phyloP scores from a whole-genome alignment of 1,140 invertebrate species.

The Drosophila asahinai region DNA sequence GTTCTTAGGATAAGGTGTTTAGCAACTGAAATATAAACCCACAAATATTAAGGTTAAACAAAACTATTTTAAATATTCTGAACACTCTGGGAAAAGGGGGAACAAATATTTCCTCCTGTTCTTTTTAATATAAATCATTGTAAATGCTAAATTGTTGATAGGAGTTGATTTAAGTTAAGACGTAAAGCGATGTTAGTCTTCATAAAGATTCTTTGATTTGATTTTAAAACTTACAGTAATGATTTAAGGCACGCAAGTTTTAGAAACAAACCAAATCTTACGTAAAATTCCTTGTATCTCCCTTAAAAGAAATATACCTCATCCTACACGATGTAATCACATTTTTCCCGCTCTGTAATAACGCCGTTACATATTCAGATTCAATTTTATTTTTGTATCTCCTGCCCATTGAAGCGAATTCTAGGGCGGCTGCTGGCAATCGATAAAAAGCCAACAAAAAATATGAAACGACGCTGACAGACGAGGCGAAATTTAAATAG shows the following conservation, averaged over 20 bases:
- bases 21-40: no score
- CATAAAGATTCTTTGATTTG: not conserved
- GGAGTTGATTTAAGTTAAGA: not conserved
- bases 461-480: constrained; percentile 30
- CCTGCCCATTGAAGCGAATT: constrained; percentile 37
- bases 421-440: constrained; percentile 41
- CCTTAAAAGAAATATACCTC: no score
- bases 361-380: constrained; percentile 3
- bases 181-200: not conserved
- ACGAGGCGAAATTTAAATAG: constrained; percentile 54
- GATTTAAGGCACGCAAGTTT: not conserved
- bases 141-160: not conserved
- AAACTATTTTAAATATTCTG: no score
- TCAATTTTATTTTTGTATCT: constrained; percentile 28
- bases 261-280: not conserved
- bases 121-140: no score
- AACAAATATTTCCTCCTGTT: no score
- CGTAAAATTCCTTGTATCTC: not conserved
- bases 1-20: no score
- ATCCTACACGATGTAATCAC: not conserved
- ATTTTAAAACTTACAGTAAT: no score
- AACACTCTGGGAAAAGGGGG: no score
- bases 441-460: constrained; percentile 44
- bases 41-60: no score
- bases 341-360: not conserved